Conservation (phyloP, 2,113 vertebrate genomes). For the Haemorhous mexicanus region DNA sequence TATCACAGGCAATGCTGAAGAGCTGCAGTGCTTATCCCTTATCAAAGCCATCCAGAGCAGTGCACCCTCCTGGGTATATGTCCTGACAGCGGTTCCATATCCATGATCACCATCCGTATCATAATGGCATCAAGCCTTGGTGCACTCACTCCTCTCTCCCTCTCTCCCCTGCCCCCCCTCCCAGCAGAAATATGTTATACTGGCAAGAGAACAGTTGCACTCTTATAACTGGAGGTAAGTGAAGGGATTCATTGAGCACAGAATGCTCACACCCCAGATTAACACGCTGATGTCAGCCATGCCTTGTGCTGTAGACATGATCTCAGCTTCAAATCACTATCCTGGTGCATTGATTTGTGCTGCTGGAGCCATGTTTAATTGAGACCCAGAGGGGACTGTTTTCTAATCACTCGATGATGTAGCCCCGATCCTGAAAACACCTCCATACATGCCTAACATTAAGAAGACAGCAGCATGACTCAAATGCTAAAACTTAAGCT, state of each 20-base stretch:
- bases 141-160: neutral
- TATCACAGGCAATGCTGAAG: neutral
- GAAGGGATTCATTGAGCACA: neutral
- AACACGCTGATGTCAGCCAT: conserved; percentile 7
- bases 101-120: neutral
- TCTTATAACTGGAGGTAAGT: conserved; percentile 7
- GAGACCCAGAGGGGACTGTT: conserved; percentile 51
- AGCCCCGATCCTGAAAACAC: conserved; percentile 11
- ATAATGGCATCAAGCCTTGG: neutral
- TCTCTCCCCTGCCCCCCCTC: neutral
- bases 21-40: neutral
- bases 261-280: conserved; percentile 14
- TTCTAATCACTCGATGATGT: conserved; percentile 44
- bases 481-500: conserved; percentile 34
- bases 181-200: neutral
- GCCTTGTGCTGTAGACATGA: conserved; percentile 41
- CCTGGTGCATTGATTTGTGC: conserved; percentile 31
- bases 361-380: conserved; percentile 54
- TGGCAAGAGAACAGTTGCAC: conserved; percentile 13
- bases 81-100: neutral
- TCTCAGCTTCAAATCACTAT: conserved; percentile 36
- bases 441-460: conserved; percentile 38
- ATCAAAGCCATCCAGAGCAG: neutral
- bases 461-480: conserved; percentile 44
- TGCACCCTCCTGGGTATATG: neutral